Base-by-base conservation (phyloP, 2,113 vertebrate species). In the Piprites chloris region DNA sequence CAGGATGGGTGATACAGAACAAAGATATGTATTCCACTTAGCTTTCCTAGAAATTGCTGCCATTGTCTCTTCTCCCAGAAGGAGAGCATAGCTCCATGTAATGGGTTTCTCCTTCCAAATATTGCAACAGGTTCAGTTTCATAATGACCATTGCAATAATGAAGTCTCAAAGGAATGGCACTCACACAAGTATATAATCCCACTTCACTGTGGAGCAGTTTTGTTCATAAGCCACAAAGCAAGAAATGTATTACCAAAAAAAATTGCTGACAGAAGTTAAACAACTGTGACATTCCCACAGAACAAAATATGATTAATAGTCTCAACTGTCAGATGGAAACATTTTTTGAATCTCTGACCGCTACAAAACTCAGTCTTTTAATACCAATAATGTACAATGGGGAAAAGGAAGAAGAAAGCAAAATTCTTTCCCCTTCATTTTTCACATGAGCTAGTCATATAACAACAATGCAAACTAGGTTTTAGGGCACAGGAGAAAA, bases 401-500 rank as follows among this genome's bases (percentile, higher is more conserved):
- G 58, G 5, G 24, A 2, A 32, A 68, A 74, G 46, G 41, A 18
- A 74, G 12, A 49, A 65, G 55, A 59, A 84, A 26, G 73, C 16
- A 91, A 76, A 72, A 52, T 39, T 33, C 22, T 46, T 90, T 65
- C 22, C 56, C 39, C 16, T 86, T 85, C 19, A 62, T 39, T 73
- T 65, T 94, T 28, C 63, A 46, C 37, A 56, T 16, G 24, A 67
- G 28, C n/a, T 5, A 42, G 14, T 88, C 39, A 63, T 28, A 78
- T 26, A 84, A 21, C 46, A 78, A 37, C 42, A 90, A 73, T 65
- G 63, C 44, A 85, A 89, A 90, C 2, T 50, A 77, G 66, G 55
- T 73, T 87, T 75, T 69, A 94, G 84, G 71, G 71, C 80, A 76
- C 18, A 58, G 23, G 17, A 96, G 44, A 92, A 97, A 89, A 97